Percentiles rank a stretch among this genome's conserved stretches.
These are phyloP conservation scores for Theonella swinhoei DNA, from an alignment of 37 sponge, comb jelly and placozoan species.

Conservation along the genomic window DNA sequence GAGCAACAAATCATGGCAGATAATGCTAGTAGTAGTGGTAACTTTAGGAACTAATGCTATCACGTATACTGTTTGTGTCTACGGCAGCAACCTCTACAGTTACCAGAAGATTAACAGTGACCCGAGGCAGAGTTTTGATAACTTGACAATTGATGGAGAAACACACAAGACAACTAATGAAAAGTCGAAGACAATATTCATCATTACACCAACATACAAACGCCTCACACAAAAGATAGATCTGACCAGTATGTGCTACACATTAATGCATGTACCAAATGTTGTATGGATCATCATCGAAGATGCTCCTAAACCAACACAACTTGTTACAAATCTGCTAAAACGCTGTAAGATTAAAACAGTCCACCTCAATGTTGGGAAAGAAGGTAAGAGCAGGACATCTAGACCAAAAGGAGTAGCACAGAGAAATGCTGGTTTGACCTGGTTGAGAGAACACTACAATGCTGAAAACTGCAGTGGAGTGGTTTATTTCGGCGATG, in stretches of 20 bases:
- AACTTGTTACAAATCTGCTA: slow-evolving; percentile 32
- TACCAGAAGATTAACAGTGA: too few relatives aligned
- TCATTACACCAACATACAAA: slow-evolving; percentile 72
- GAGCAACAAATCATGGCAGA: too few relatives aligned
- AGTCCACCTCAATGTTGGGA: slow-evolving; percentile 14
- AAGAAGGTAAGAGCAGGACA: neutral
- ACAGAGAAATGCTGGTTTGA: slow-evolving; percentile 52
- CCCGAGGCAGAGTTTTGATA: too few relatives aligned
- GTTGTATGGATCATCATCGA: slow-evolving; percentile 75
- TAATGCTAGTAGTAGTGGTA: too few relatives aligned
- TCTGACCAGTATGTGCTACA: slow-evolving; percentile 54
- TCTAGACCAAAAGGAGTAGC: slow-evolving; percentile 42
- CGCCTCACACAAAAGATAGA: slow-evolving; percentile 68
- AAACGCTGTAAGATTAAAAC: slow-evolving; percentile 1
- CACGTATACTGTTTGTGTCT: too few relatives aligned
- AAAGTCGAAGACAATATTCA: slow-evolving; percentile 24
- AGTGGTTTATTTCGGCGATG: slow-evolving; percentile 64
- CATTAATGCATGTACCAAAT: slow-evolving; percentile 56
- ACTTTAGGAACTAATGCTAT: too few relatives aligned
- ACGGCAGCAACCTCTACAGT: too few relatives aligned
- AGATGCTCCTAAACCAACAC: slow-evolving; percentile 33
- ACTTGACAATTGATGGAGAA: too few relatives aligned
- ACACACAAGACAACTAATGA: too few relatives aligned
- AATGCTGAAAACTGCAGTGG: slow-evolving; percentile 4
- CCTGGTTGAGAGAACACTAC: slow-evolving; percentile 3